These are phyloP conservation scores for Mormyrus proboscirostris DNA, from an alignment of 2,797 vertebrate species.

Conservation along the genomic window DNA sequence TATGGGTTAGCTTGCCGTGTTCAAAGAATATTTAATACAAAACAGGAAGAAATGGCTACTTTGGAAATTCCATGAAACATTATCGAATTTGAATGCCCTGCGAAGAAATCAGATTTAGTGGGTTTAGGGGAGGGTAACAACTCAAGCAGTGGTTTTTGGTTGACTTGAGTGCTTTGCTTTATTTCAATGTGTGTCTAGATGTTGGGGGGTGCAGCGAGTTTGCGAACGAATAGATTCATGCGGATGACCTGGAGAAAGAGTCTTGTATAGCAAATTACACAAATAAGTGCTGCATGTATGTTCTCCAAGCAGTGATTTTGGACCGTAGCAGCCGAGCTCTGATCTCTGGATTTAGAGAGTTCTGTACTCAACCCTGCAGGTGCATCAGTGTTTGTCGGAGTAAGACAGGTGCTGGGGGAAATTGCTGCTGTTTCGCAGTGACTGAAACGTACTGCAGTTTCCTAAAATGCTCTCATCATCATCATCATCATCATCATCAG, in stretches of 20 bases:
- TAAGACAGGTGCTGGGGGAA: not conserved
- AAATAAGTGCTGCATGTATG: not conserved
- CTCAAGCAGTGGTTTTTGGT: not conserved
- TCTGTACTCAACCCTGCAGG: not conserved
- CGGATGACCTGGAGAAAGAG: not conserved
- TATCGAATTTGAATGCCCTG: conserved; percentile 23
- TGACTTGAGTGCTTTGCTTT: not conserved
- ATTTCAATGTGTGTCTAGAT: not conserved
- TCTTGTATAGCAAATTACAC: not conserved
- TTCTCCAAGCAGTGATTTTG: not conserved
- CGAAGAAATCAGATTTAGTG: conserved; percentile 18
- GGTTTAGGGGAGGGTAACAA: not conserved
- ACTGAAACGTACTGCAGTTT: not conserved
- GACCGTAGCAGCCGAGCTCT: not conserved
- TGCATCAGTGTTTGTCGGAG: conserved; percentile 4
- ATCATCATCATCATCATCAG: not conserved
- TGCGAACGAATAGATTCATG: not conserved
- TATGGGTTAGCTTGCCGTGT: conserved; percentile 16
- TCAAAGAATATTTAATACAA: conserved; percentile 27
- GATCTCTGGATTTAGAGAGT: not conserved
- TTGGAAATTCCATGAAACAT: conserved; percentile 18
- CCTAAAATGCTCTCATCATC: not conserved
- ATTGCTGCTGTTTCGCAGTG: not conserved
- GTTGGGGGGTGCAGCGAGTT: not conserved
- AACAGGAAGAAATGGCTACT: conserved; percentile 19